Percentiles rank a stretch among this genome's conserved stretches.
phyloP scores from a whole-genome alignment of 2,888 invertebrate species.

The Apoderus coryli region DNA sequence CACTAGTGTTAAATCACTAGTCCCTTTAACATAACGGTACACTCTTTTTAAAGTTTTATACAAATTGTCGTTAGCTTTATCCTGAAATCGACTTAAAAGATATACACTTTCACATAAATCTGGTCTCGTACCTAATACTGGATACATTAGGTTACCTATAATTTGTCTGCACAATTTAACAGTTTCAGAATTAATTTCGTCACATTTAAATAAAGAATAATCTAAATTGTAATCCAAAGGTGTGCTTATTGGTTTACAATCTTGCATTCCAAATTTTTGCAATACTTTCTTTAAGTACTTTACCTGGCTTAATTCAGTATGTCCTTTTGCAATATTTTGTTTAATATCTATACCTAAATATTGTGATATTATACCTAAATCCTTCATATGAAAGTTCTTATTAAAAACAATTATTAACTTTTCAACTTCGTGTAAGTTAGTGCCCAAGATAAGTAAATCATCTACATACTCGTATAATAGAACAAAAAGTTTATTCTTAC shows the following conservation, averaged over 20 bases:
- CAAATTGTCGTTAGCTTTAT: constrained; percentile 12
- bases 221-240: constrained; percentile 15
- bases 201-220: constrained; percentile 9
- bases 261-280: constrained; percentile 10
- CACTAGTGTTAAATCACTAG: constrained; percentile 9
- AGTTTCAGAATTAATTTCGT: constrained; percentile 6
- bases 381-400: constrained; percentile 11
- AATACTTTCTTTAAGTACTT: constrained; percentile 10
- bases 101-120: constrained; percentile 13
- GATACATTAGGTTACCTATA: constrained; percentile 16
- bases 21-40: constrained; percentile 14
- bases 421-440: constrained; percentile 8
- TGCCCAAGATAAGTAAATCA: constrained; percentile 13
- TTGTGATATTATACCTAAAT: constrained; percentile 11
- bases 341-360: constrained; percentile 12
- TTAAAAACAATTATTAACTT: constrained; percentile 12
- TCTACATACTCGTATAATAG: constrained; percentile 16
- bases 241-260: constrained; percentile 9
- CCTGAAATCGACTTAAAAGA: constrained; percentile 13
- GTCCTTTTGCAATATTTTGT: constrained; percentile 9
- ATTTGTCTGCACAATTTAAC: constrained; percentile 14
- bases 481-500: constrained; percentile 11
- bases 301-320: constrained; percentile 9
- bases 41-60: constrained; percentile 13
- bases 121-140: constrained; percentile 13